Evolutionary conservation across 2,888 invertebrate species (phyloP), one percentile per base, ranked within the genome.

Genomic region (Monochamus alternatus): DNA sequence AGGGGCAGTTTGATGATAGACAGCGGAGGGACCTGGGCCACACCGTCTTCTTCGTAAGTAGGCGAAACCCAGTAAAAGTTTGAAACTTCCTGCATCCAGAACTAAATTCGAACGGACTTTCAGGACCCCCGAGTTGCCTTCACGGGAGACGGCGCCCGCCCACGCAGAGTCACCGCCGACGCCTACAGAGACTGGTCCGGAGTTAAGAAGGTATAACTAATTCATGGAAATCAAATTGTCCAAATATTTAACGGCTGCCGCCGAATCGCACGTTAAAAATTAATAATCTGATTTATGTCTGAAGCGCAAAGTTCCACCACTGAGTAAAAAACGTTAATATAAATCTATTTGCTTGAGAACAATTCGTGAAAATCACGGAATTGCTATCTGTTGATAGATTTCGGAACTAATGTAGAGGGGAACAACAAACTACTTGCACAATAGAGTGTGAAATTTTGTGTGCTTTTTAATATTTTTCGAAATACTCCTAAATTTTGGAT

Each of bases 11-110:
- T 83, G 58, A 64, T 85, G 62, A 81, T 84, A 51, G 83, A 85
- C 58, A 83, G 84, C 32, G 85, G 85, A 75, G 83, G 81, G 60
- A 80, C 82, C 31, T 86, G 86, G 86, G 82, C 81, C n/a, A 81
- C 85, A 38, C 85, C 86, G 47, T 75, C 81, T 9, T 78, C 81
- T 5, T 80, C 74, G 86, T 86, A 83, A 82, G 82, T 80, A 73
- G 70, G 70, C 73, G 63, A 55, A 63, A 62, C 64, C 30, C 69
- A 44, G 47, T 69, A 75, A 76, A 60, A 65, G 66, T 58, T 65
- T 60, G 22, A 62, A 73, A 71, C 10, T 66, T 8, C 10, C 12
- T 31, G 22, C 32, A 43, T 14, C 22, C 43, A 38, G 70, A 76
- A 76, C 44, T 67, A 60, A 60, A 31, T 70, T 22, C 47, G 22